phyloP scores from a whole-genome alignment of 2,888 invertebrate species.

The Dolomedes plantarius region DNA sequence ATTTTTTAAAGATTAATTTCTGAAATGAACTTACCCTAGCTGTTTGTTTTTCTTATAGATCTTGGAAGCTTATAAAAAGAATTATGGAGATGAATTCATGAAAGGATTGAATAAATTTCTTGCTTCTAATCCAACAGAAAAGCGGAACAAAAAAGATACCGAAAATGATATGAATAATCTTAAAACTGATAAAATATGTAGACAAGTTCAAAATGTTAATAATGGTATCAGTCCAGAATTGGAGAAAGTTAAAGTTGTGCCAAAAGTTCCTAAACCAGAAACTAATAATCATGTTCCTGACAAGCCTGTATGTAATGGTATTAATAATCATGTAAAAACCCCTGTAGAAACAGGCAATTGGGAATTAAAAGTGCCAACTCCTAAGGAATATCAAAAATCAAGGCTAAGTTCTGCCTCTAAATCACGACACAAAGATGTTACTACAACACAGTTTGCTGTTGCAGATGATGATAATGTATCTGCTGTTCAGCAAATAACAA shows the following conservation, averaged over 20 bases:
- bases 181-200: background rate
- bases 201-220: background rate
- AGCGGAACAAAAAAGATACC: background rate
- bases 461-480: constrained; percentile 92
- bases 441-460: constrained; percentile 91
- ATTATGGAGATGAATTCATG: background rate
- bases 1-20: too few species aligned
- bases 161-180: background rate
- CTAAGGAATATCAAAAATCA: constrained; percentile 2
- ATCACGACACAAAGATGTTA: constrained; percentile 82
- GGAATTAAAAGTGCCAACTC: background rate
- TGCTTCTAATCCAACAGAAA: background rate
- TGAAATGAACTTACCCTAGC: too few species aligned
- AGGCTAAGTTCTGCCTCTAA: background rate
- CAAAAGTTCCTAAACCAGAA: background rate
- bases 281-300: background rate
- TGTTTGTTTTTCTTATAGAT: too few species aligned
- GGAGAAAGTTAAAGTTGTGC: background rate
- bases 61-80: background rate
- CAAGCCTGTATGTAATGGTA: background rate
- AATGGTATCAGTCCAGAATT: background rate
- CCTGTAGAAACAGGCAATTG: background rate
- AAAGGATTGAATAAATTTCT: background rate
- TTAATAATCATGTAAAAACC: background rate
- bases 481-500: constrained; percentile 89